These are phyloP conservation scores for Clavelina lepadiformis DNA, from an alignment of 23 tunicate genomes.

Conservation along the genomic window DNA sequence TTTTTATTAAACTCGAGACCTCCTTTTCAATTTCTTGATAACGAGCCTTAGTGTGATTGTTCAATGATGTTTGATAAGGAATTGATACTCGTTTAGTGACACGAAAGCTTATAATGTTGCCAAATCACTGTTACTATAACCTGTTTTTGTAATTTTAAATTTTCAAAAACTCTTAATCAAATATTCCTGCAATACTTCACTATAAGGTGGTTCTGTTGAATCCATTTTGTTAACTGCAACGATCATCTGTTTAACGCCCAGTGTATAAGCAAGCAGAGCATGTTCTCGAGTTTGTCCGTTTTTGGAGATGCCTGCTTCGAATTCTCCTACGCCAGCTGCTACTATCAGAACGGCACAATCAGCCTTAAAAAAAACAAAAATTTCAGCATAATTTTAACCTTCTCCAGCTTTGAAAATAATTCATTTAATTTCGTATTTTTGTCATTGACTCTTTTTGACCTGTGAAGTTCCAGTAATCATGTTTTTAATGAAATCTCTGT, in stretches of 20 bases:
- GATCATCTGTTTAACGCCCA: constrained; percentile 97
- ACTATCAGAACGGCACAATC: constrained; percentile 97
- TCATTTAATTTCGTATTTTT: no score
- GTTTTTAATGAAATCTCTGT: constrained; percentile 99
- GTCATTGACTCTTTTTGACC: constrained; percentile 53
- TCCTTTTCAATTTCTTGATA: constrained; percentile 65
- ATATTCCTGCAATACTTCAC: constrained; percentile 12
- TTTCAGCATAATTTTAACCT: background rate
- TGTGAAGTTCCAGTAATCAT: constrained; percentile 98
- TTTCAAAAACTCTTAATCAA: no score
- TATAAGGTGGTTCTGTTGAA: constrained; percentile 53
- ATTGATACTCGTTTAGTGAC: background rate
- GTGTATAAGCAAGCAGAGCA: constrained; percentile 81
- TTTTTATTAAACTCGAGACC: constrained; percentile 58
- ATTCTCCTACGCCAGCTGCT: constrained; percentile 96
- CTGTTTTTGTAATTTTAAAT: no score
- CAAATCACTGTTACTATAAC: no score
- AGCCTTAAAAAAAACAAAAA: constrained; percentile 34
- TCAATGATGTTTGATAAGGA: background rate
- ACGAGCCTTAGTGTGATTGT: background rate
- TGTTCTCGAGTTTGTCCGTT: constrained; percentile 98
- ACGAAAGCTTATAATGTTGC: background rate
- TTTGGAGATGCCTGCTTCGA: constrained; percentile 99
- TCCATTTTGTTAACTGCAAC: constrained; percentile 81
- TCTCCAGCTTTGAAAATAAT: background rate